Evolutionary conservation across 2,113 vertebrate species (phyloP).

Genomic region (Marcusenius ussheri): DNA sequence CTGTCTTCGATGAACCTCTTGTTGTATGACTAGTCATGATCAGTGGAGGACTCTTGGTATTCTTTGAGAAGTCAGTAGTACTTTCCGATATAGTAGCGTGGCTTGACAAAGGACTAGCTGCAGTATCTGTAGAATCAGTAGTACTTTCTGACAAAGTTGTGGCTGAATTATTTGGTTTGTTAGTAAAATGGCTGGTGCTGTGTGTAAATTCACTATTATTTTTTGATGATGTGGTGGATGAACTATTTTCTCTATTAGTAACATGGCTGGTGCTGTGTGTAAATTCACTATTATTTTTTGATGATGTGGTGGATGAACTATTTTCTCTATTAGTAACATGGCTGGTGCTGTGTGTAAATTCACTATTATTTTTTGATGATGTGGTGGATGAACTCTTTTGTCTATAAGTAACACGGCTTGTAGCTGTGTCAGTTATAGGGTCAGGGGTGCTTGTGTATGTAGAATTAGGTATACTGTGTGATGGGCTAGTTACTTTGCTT

Average conservation of each 20-base stretch:
- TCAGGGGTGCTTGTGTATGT: not conserved
- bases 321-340: not conserved
- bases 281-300: not conserved
- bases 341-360: not conserved
- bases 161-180: not conserved
- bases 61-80: not conserved
- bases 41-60: not conserved
- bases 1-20: not conserved
- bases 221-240: not conserved
- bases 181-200: not conserved
- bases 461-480: not conserved
- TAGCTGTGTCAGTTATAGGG: not conserved
- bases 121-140: not conserved
- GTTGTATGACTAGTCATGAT: not conserved
- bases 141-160: not conserved
- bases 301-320: not conserved
- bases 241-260: not conserved
- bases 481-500: not conserved
- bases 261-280: not conserved
- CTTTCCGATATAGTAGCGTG: not conserved
- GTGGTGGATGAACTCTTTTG: not conserved
- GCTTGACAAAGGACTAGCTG: not conserved
- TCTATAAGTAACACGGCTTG: not conserved
- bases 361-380: not conserved
- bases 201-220: not conserved